phyloP scores from a whole-genome alignment of 2,888 invertebrate species.

The Nemotelus nigrinus region DNA sequence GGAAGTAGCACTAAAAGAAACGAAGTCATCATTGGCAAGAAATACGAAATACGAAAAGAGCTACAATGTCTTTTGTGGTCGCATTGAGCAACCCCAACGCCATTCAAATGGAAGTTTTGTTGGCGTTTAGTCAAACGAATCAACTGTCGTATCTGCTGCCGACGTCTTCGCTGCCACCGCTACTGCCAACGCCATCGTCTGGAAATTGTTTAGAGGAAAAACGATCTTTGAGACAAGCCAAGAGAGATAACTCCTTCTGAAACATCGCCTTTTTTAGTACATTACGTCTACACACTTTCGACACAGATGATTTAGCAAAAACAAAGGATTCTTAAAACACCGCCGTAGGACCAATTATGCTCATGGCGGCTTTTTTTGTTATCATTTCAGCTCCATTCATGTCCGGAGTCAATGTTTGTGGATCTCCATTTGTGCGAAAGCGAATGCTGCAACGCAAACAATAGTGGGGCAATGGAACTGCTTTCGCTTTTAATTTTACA shows the following conservation, averaged over 20 bases:
- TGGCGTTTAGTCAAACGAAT: conserved; percentile 26
- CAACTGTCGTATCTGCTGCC: background rate
- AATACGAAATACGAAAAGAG: background rate
- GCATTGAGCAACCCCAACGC: background rate
- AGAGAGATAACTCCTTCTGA: background rate
- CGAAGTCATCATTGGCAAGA: conserved; percentile 12
- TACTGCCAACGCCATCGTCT: conserved; percentile 14
- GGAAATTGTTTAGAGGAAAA: conserved; percentile 17
- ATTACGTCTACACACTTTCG: conserved; percentile 11
- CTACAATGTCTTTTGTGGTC: conserved; percentile 1
- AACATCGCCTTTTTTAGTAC: conserved; percentile 11
- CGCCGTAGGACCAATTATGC: conserved; percentile 30
- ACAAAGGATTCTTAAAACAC: conserved; percentile 40
- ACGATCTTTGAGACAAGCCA: background rate
- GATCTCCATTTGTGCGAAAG: background rate
- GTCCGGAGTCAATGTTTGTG: conserved; percentile 22
- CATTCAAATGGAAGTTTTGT: background rate
- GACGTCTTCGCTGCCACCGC: background rate
- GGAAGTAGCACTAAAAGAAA: conserved; percentile 18
- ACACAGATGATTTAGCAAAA: conserved; percentile 36
- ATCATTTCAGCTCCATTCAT: conserved; percentile 9
- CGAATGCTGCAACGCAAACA: background rate
- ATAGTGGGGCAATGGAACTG: conserved; percentile 30
- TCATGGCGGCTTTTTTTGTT: conserved; percentile 28
- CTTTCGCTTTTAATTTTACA: conserved; percentile 29